Evolutionary conservation across 2,113 vertebrate species (phyloP).

Genomic region (Microcebus tavaratra): DNA sequence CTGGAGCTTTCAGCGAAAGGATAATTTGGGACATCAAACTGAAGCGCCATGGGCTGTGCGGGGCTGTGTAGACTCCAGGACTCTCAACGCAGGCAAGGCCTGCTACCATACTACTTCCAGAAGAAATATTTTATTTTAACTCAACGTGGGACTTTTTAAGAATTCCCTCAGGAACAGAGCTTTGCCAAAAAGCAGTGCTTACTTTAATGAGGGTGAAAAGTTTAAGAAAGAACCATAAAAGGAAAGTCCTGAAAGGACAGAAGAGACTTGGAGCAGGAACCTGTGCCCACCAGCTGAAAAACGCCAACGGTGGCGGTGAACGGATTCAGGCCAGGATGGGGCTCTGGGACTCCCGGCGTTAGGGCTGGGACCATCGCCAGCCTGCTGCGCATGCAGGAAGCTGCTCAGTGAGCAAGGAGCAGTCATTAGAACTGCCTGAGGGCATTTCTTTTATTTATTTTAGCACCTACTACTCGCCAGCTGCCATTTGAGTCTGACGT

Average conservation of each 20-base stretch:
- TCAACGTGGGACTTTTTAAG: slow-evolving; percentile 68
- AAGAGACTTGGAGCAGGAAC: background rate
- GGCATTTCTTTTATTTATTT: slow-evolving; percentile 22
- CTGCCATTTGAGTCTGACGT: background rate
- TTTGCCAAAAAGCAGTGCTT: slow-evolving; percentile 63
- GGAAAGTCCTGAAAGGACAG: slow-evolving; percentile 28
- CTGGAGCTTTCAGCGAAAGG: slow-evolving; percentile 49
- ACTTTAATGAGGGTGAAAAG: slow-evolving; percentile 72
- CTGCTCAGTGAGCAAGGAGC: background rate
- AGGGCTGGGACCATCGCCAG: background rate
- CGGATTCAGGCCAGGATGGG: background rate
- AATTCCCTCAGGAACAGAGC: slow-evolving; percentile 38
- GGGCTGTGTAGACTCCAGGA: background rate
- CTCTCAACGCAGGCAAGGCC: slow-evolving; percentile 32
- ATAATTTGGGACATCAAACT: slow-evolving; percentile 67
- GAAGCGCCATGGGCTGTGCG: background rate
- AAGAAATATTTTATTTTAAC: slow-evolving; percentile 69
- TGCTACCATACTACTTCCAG: slow-evolving; percentile 10
- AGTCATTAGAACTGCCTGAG: background rate
- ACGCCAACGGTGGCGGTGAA: background rate
- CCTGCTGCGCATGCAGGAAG: background rate
- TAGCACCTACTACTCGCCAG: background rate
- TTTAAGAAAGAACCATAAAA: slow-evolving; percentile 71
- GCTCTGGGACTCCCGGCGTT: background rate
- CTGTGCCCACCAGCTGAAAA: background rate